phyloP scores from a whole-genome alignment of 1,140 invertebrate genomes.

The Leucophenga varia region DNA sequence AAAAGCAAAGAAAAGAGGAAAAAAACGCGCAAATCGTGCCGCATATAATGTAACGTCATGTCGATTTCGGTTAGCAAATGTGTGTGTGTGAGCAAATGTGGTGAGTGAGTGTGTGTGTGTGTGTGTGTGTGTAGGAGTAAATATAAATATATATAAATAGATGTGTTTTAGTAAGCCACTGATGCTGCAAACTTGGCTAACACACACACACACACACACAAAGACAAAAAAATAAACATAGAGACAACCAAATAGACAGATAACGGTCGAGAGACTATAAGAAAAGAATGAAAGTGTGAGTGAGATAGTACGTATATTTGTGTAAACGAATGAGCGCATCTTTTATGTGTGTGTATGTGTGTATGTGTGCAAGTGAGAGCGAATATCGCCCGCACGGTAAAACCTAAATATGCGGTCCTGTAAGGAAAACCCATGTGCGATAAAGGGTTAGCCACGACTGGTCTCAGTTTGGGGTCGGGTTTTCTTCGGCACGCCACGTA shows the following conservation, averaged over 20 bases:
- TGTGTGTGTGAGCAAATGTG: constrained; percentile 14
- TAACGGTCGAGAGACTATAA: constrained; percentile 14
- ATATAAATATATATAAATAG: too few relatives aligned
- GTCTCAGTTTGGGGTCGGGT: constrained; percentile 55
- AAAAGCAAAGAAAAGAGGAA: too few relatives aligned
- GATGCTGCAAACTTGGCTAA: background rate
- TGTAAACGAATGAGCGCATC: too few relatives aligned
- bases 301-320: too few relatives aligned
- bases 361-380: constrained; percentile 18
- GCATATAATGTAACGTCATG: constrained; percentile 53
- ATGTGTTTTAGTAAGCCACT: too few relatives aligned
- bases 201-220: background rate
- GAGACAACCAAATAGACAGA: background rate
- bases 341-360: too few relatives aligned
- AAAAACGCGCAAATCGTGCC: constrained; percentile 53
- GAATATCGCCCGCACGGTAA: constrained; percentile 32
- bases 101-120: constrained; percentile 9
- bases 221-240: background rate
- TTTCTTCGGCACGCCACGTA: constrained; percentile 43
- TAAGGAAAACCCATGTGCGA: constrained; percentile 58
- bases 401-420: constrained; percentile 58
- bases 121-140: constrained; percentile 24
- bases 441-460: constrained; percentile 57
- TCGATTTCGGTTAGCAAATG: constrained; percentile 48
- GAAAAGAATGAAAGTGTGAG: too few relatives aligned